A percentile compares a stretch with the other conserved stretches of the same genome.
phyloP scores from a whole-genome alignment of 2,113 vertebrate genomes.

The Dicentrarchus labrax region DNA sequence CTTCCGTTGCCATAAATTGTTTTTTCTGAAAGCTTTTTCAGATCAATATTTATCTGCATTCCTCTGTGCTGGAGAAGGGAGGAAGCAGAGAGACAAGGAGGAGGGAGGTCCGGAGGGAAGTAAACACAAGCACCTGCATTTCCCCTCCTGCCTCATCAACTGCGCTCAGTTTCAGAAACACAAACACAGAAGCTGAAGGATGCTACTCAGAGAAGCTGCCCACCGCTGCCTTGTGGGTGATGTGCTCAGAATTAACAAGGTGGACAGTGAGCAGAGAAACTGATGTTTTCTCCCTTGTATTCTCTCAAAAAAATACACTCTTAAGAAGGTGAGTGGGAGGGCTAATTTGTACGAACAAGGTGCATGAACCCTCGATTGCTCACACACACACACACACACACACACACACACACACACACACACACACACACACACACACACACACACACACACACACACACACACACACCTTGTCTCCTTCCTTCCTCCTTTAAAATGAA shows the following conservation, averaged over 20 bases:
- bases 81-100: constrained; percentile 37
- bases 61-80: constrained; percentile 45
- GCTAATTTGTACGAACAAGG: constrained; percentile 43
- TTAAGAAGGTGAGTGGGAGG: constrained; percentile 46
- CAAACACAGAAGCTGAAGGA: constrained; percentile 48
- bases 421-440: too few relatives aligned
- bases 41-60: constrained; percentile 77
- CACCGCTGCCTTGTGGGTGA: constrained; percentile 30
- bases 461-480: background rate
- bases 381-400: constrained; percentile 7
- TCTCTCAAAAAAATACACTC: background rate
- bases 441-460: too few relatives aligned
- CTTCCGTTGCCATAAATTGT: constrained; percentile 39
- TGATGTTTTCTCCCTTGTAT: background rate
- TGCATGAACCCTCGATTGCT: background rate
- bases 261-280: background rate
- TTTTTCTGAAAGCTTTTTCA: constrained; percentile 38
- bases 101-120: constrained; percentile 67
- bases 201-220: constrained; percentile 35
- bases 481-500: constrained; percentile 6
- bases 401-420: too few relatives aligned
- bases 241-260: constrained; percentile 58
- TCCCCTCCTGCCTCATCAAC: constrained; percentile 63
- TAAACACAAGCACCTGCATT: constrained; percentile 76
- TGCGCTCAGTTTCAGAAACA: constrained; percentile 51